Conservation (phyloP, 1,140 invertebrate species). For the Micrasema longulum region DNA sequence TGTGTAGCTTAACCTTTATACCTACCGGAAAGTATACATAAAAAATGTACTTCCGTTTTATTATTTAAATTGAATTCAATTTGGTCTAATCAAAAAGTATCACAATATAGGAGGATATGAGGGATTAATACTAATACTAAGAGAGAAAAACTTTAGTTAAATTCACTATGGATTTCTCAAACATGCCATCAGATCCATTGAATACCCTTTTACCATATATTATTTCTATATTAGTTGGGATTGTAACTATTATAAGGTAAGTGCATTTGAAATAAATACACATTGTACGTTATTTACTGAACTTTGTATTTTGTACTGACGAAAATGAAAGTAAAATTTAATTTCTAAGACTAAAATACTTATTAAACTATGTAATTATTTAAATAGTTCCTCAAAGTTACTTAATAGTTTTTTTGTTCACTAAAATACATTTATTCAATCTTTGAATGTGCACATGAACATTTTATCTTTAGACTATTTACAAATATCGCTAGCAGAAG, state of each 20-base stretch:
- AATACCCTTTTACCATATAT: conserved; percentile 56
- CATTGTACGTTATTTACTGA: too few relatives aligned
- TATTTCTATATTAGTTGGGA: conserved; percentile 53
- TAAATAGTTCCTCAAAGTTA: too few relatives aligned
- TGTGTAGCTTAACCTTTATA: conserved; percentile 3
- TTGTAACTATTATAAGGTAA: conserved; percentile 55
- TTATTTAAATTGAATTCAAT: conserved; percentile 30
- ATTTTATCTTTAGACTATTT: too few relatives aligned
- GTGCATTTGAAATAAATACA: conserved; percentile 24
- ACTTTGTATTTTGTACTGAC: too few relatives aligned
- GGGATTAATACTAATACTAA: background rate
- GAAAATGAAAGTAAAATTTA: too few relatives aligned
- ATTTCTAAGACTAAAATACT: too few relatives aligned
- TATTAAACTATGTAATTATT: too few relatives aligned
- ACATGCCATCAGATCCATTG: conserved; percentile 46
- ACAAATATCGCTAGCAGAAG: too few relatives aligned
- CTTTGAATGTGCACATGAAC: too few relatives aligned
- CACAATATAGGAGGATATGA: background rate
- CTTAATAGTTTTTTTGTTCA: too few relatives aligned
- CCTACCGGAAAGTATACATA: conserved; percentile 3
- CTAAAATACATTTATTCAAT: too few relatives aligned
- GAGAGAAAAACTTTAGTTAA: background rate
- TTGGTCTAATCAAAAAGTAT: conserved; percentile 14
- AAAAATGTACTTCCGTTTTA: conserved; percentile 15
- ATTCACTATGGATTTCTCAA: conserved; percentile 38